Evolutionary conservation across 2,888 invertebrate species (phyloP).

Genomic region (Spisula subtruncata): DNA sequence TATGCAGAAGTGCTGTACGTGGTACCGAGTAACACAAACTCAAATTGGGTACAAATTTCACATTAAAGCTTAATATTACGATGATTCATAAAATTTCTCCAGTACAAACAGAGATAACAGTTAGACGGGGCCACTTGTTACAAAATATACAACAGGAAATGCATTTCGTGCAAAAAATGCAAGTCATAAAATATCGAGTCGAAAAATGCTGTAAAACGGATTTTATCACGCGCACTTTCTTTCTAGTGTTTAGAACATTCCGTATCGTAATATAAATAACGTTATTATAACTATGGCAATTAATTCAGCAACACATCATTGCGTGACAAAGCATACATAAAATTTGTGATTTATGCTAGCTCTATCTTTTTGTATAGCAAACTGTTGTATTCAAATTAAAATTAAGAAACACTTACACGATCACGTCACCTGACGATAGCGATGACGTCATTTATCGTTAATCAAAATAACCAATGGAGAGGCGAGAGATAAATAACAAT

Average conservation of each 20-base stretch:
- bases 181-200: conserved; percentile 35
- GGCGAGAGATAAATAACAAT: no score
- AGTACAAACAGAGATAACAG: background rate
- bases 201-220: background rate
- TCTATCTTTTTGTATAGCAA: background rate
- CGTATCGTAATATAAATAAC: conserved; percentile 37
- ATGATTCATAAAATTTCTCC: background rate
- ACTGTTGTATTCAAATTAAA: background rate
- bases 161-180: conserved; percentile 44
- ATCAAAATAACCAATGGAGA: no score
- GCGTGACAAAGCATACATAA: conserved; percentile 18
- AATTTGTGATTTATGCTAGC: conserved; percentile 36
- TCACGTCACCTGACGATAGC: no score
- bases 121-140: background rate
- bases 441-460: no score
- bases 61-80: background rate
- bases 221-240: background rate
- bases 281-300: background rate
- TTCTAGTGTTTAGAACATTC: background rate
- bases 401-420: no score
- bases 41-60: background rate
- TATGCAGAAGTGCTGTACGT: no score
- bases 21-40: no score
- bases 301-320: background rate
- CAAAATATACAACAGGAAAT: conserved; percentile 35